Evolutionary conservation across 1,140 invertebrate genomes (phyloP).

Genomic region (Bombus terrestris): DNA sequence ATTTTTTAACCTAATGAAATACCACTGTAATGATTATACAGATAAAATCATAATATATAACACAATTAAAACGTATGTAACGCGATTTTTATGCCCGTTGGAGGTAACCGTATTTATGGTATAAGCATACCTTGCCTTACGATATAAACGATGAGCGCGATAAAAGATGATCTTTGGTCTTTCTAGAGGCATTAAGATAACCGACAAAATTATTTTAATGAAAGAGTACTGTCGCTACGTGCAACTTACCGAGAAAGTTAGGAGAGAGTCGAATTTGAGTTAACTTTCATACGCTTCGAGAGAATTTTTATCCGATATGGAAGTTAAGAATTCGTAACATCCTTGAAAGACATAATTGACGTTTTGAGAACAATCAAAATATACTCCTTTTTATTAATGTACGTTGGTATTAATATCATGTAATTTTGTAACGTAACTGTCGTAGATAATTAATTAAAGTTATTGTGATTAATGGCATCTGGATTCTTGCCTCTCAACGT

Average conservation of each 20-base stretch:
- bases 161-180: slow-evolving; percentile 5
- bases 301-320: background rate
- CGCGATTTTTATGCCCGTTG: background rate
- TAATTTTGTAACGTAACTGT: too few relatives aligned
- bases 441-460: too few relatives aligned
- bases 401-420: too few relatives aligned
- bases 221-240: background rate
- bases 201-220: slow-evolving; percentile 25
- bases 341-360: background rate
- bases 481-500: too few relatives aligned
- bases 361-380: background rate
- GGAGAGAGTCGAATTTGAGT: slow-evolving; percentile 26
- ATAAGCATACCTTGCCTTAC: background rate
- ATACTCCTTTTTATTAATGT: too few relatives aligned
- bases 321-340: background rate
- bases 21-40: background rate
- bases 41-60: background rate
- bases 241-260: slow-evolving; percentile 15
- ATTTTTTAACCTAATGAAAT: background rate
- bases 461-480: too few relatives aligned
- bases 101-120: background rate
- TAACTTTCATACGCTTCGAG: slow-evolving; percentile 9
- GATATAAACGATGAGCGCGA: background rate
- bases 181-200: background rate
- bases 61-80: background rate